A percentile compares a stretch with the other conserved stretches of the same genome.
phyloP scores from a whole-genome alignment of 2,113 vertebrate species.

The Urocitellus parryii region DNA sequence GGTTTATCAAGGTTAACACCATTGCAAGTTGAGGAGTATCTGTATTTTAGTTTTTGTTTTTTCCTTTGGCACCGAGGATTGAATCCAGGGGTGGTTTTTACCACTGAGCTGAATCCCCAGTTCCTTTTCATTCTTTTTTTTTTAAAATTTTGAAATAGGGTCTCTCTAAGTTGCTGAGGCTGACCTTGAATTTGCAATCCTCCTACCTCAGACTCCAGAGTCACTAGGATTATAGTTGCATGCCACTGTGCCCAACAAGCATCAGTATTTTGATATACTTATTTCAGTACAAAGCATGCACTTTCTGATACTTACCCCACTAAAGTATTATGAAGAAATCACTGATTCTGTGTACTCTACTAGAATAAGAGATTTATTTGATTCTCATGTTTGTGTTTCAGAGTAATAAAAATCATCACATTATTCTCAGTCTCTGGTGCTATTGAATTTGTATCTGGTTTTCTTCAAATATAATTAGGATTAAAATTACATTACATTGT shows the following conservation, averaged over 20 bases:
- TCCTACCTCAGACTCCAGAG: no score
- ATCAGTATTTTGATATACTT: background rate
- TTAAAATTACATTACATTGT: background rate
- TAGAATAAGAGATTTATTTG: background rate
- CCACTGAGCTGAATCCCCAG: no score
- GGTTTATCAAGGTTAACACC: background rate
- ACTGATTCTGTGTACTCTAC: background rate
- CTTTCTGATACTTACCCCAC: background rate
- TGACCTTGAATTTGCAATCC: no score
- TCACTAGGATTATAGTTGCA: no score
- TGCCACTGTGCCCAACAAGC: no score
- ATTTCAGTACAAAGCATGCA: background rate
- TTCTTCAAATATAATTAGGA: background rate
- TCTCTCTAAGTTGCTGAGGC: no score
- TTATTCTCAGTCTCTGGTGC: background rate
- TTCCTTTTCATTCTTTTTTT: no score
- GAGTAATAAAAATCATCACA: background rate
- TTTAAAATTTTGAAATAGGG: no score
- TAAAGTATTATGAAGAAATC: background rate
- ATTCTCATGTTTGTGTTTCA: background rate
- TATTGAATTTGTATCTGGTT: background rate
- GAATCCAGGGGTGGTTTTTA: no score
- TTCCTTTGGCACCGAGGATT: no score
- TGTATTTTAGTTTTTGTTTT: background rate
- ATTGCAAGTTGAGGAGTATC: background rate